Conservation (phyloP, 2,113 vertebrate genomes). For the Lagenorhynchus albirostris region DNA sequence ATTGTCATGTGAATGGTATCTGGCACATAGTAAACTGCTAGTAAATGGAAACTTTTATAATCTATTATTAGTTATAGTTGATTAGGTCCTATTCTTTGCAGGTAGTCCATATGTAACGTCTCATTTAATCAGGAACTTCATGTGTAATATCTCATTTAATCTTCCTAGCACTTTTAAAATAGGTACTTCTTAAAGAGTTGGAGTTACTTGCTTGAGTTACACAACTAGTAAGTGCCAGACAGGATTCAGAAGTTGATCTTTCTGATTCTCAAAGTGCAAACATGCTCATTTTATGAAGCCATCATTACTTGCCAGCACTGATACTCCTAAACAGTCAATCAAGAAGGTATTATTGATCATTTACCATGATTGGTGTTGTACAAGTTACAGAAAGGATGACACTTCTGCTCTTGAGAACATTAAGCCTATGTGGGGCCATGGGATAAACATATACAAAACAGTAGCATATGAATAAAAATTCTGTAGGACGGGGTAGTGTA, state of each 20-base stretch:
- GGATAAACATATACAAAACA: neutral
- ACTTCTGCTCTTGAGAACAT: neutral
- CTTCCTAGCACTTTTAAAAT: neutral
- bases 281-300: neutral
- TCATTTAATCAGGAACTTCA: neutral
- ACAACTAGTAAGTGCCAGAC: neutral
- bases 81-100: neutral
- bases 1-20: neutral
- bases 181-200: neutral
- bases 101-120: neutral
- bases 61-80: neutral
- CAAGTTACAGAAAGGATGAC: neutral
- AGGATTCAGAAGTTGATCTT: neutral
- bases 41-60: neutral
- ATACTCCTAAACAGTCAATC: neutral
- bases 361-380: neutral
- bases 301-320: neutral
- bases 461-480: neutral
- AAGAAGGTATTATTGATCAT: neutral
- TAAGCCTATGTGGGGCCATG: neutral
- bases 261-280: neutral
- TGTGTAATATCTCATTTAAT: neutral
- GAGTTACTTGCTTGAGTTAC: neutral
- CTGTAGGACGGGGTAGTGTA: neutral
- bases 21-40: neutral